These are phyloP conservation scores for Cheilosia pagana DNA, from an alignment of 2,888 invertebrate genomes.

Conservation along the genomic window DNA sequence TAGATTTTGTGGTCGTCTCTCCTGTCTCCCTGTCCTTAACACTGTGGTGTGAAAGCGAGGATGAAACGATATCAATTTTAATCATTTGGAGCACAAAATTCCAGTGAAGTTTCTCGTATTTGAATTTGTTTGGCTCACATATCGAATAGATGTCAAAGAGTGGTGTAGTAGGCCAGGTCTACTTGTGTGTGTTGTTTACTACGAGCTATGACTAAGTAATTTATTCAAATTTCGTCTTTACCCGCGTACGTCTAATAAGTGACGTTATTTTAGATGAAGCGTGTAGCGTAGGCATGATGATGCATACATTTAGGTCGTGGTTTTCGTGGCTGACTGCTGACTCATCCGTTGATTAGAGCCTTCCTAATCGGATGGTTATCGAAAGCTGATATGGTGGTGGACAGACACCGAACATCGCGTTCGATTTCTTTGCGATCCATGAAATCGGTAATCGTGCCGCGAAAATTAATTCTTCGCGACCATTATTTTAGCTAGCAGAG, in stretches of 20 bases:
- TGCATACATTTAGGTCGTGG: constrained; percentile 43
- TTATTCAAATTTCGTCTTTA: neutral
- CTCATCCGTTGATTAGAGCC: constrained; percentile 60
- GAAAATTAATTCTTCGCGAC: constrained; percentile 53
- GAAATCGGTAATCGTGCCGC: constrained; percentile 62
- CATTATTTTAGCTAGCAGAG: constrained; percentile 3
- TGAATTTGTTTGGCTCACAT: constrained; percentile 44
- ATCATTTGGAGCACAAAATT: constrained; percentile 45
- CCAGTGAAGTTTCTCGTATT: constrained; percentile 52
- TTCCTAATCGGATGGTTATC: constrained; percentile 47
- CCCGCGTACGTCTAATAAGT: constrained; percentile 8
- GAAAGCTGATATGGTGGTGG: constrained; percentile 60
- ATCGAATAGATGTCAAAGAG: neutral
- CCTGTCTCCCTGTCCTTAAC: constrained; percentile 13
- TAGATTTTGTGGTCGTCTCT: constrained; percentile 40
- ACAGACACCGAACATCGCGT: constrained; percentile 43
- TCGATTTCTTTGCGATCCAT: constrained; percentile 39
- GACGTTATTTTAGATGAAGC: constrained; percentile 59
- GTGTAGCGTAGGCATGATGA: constrained; percentile 50
- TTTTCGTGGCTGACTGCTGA: constrained; percentile 60
- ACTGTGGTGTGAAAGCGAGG: constrained; percentile 19
- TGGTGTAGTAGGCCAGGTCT: neutral
- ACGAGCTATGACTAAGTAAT: constrained; percentile 21
- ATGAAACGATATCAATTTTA: constrained; percentile 49
- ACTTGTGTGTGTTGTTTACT: neutral